Base-by-base conservation (phyloP, 2,113 vertebrate genomes). In the Macaca nemestrina region DNA sequence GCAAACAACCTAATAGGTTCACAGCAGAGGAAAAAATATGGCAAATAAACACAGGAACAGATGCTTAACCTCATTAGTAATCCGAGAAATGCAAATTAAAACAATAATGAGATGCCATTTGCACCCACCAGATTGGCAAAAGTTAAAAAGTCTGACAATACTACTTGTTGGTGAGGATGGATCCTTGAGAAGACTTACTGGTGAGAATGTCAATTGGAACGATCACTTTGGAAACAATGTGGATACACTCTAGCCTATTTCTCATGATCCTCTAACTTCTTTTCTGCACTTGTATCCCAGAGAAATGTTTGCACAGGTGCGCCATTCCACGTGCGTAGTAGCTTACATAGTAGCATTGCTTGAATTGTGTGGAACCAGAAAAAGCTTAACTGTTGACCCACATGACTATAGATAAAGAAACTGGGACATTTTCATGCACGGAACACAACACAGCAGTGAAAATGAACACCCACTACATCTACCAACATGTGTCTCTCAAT, bases 81-180 rank as follows among this genome's bases (percentile, higher is more conserved):
- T 98, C 97, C 81, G 81, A 96, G 97, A 98, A 98, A 98, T 98
- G 98, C 98, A 98, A 98, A 98, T 98, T 97, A 96, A 97, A 96
- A 97, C 98, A 96, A 96, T 97, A 97, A 98, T 97, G 97, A 98
- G 97, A 98, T 96, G 30, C 95, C 97, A 96, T 97, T 98, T 96
- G 96, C 97, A 97, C 98, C 90, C 97, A 90, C 97, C 97, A 98
- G 97, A 98, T 95, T 98, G 98, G 94, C 94, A 27, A 95, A 97
- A 97, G 96, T 97, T 88, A 59, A 11, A 4, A 96, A 96, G 97
- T 97, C 98, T 98, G 98, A 97, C 94, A 48, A 5, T 11, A 45
- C 97, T 98, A 98, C 98, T 98, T 98, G 98, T 98, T 98, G 97
- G 95, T 87, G 87, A 92, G 96, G 61, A 61, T 10, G 61, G 92